Conservation (phyloP, 1,140 invertebrate genomes). For the Drosophila persimilis region DNA sequence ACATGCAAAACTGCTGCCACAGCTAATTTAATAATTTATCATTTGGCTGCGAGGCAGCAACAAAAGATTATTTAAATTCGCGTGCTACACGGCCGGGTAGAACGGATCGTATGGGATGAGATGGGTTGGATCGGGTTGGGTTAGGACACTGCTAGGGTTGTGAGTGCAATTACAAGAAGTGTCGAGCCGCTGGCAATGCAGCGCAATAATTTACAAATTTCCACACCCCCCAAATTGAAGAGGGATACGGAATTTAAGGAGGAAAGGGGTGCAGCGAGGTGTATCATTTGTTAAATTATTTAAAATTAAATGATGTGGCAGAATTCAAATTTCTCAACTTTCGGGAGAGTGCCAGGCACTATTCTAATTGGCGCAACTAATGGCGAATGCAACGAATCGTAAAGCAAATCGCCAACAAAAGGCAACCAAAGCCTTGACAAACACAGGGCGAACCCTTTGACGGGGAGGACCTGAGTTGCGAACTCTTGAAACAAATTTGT, state of each 20-base stretch:
- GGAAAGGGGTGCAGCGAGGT: constrained; percentile 9
- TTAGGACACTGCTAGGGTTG: constrained; percentile 4
- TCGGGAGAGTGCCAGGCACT: constrained; percentile 26
- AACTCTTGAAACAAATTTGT: constrained; percentile 70
- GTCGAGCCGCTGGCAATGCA: constrained; percentile 53
- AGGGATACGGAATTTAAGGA: constrained; percentile 10
- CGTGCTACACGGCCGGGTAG: constrained; percentile 52
- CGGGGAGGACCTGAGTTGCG: not conserved
- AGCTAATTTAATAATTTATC: constrained; percentile 82
- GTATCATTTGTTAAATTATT: constrained; percentile 62
- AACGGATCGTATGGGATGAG: constrained; percentile 12
- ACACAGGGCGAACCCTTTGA: constrained; percentile 51
- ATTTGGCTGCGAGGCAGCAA: constrained; percentile 78
- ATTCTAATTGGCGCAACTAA: constrained; percentile 76
- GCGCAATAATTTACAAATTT: constrained; percentile 79
- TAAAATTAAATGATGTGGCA: constrained; percentile 82
- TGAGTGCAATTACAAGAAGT: constrained; percentile 47
- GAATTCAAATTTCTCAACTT: constrained; percentile 78
- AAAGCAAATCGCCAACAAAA: constrained; percentile 51
- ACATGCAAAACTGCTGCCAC: constrained; percentile 76
- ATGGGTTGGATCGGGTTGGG: constrained; percentile 11
- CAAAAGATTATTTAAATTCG: constrained; percentile 82
- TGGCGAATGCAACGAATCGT: constrained; percentile 71
- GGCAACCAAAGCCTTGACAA: constrained; percentile 4
- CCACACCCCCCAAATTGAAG: constrained; percentile 37